phyloP scores from a whole-genome alignment of 1,140 invertebrate genomes.

The Heterodera schachtii region DNA sequence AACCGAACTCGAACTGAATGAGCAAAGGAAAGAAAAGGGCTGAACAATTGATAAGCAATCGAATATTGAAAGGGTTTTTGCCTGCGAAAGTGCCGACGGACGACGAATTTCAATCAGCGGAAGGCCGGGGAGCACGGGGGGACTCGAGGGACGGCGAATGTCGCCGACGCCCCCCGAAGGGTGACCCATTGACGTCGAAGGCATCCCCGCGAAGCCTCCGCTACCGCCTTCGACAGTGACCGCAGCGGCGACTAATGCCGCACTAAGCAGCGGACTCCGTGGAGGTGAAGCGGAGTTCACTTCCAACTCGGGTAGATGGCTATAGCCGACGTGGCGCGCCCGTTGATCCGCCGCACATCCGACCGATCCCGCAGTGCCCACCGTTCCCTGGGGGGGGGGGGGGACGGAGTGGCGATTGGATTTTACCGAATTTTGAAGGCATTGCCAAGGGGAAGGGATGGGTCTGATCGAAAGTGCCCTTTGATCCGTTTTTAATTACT shows the following conservation, averaged over 20 bases:
- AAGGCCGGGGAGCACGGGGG: conserved; percentile 63
- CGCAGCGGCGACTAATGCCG: conserved; percentile 5
- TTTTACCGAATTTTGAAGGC: conserved; percentile 11
- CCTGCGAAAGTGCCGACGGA: conserved; percentile 63
- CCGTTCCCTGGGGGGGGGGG: not conserved
- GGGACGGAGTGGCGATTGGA: not conserved
- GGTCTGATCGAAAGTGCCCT: no score
- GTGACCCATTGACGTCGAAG: not conserved
- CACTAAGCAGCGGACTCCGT: conserved; percentile 42
- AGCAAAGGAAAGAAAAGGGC: no score
- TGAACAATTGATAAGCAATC: no score
- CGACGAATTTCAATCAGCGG: conserved; percentile 63
- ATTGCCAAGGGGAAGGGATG: conserved; percentile 20
- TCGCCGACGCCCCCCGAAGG: not conserved
- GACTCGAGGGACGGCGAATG: conserved; percentile 54
- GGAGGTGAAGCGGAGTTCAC: conserved; percentile 64
- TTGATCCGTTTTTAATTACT: conserved; percentile 11
- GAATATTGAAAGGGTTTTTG: not conserved
- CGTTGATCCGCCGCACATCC: conserved; percentile 6
- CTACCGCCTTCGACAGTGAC: conserved; percentile 10
- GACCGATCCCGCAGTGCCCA: conserved; percentile 5
- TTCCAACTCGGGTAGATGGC: conserved; percentile 61
- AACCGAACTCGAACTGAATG: conserved; percentile 60
- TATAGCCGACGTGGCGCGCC: conserved; percentile 50
- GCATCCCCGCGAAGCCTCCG: not conserved